These are phyloP conservation scores for Grallaria varia DNA, from an alignment of 2,113 vertebrate genomes.

Conservation along the genomic window DNA sequence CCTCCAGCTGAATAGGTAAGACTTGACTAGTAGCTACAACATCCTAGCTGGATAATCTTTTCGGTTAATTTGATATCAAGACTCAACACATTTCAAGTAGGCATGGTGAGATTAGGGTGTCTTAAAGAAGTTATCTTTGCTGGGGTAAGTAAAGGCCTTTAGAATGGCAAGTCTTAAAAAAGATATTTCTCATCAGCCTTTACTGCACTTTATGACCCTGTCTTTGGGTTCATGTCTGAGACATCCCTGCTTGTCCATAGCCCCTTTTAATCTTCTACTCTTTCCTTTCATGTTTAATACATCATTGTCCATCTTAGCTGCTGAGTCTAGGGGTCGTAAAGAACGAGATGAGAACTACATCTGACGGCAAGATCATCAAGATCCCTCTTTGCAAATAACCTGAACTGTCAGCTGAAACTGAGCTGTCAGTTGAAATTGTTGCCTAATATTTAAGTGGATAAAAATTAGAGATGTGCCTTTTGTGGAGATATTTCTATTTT, in stretches of 20 bases:
- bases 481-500: background rate
- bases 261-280: background rate
- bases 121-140: background rate
- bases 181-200: background rate
- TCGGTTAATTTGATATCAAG: background rate
- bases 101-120: background rate
- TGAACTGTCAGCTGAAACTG: background rate
- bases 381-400: background rate
- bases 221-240: background rate
- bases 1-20: background rate
- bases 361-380: background rate
- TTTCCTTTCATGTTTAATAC: background rate
- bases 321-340: background rate
- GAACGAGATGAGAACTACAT: background rate
- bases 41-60: background rate
- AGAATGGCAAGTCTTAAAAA: background rate
- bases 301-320: background rate
- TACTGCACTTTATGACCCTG: background rate
- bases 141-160: background rate
- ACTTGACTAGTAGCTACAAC: background rate
- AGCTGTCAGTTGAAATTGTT: background rate
- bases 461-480: background rate
- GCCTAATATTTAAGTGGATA: background rate
- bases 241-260: background rate
- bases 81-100: background rate